A percentile compares a stretch with the other conserved stretches of the same genome.
Conservation (phyloP, 1,140 invertebrate genomes). For the Caerostris extrusa region DNA sequence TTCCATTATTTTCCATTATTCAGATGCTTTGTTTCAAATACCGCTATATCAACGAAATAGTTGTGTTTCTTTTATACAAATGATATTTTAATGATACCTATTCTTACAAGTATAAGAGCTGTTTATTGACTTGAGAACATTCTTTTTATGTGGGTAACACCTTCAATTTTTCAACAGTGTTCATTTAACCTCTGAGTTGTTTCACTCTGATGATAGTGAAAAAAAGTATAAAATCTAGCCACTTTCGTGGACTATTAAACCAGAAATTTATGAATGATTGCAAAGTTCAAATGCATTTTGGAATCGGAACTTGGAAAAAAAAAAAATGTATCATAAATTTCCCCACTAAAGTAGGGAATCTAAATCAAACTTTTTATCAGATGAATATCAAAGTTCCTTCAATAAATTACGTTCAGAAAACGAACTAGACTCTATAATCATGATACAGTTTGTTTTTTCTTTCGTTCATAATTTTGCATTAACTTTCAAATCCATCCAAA, state of each 20-base stretch:
- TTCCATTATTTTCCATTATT: conserved; percentile 22
- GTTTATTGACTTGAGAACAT: neutral
- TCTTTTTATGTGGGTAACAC: neutral
- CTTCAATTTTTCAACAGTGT: neutral
- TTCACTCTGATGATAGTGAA: neutral
- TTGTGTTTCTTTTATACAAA: neutral
- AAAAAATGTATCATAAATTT: neutral
- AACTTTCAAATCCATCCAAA: neutral
- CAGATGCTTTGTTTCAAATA: neutral
- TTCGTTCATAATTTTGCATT: neutral
- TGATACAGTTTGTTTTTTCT: neutral
- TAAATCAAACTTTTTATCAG: neutral
- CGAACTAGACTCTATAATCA: neutral
- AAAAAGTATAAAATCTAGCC: neutral
- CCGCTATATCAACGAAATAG: neutral
- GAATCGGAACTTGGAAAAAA: neutral
- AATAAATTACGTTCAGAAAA: neutral
- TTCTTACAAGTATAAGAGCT: neutral
- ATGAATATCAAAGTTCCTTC: neutral
- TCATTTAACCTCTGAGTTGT: neutral
- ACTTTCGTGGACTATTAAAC: neutral
- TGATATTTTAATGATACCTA: neutral
- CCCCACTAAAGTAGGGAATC: neutral
- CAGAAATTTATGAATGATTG: neutral
- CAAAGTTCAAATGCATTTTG: neutral